Conservation (phyloP, 2,113 vertebrate genomes). For the Grammomys surdaster region DNA sequence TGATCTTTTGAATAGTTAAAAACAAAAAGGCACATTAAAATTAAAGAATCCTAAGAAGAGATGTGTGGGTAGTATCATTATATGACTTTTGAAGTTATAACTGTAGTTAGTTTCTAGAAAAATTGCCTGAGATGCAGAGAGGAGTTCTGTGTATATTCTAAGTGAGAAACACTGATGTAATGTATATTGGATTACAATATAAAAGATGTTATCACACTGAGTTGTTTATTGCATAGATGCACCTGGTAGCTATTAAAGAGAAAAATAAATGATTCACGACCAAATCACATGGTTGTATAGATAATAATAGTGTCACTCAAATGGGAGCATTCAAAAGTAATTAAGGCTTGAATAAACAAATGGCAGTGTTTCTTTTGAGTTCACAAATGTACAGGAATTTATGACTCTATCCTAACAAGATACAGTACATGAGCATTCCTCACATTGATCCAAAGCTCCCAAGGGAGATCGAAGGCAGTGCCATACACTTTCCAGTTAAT, state of each 20-base stretch:
- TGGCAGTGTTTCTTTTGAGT: neutral
- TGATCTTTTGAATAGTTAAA: neutral
- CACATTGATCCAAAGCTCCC: neutral
- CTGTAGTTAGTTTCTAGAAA: neutral
- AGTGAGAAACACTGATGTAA: neutral
- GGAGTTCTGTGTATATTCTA: neutral
- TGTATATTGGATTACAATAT: neutral
- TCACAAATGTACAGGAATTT: neutral
- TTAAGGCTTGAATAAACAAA: neutral
- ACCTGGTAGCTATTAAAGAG: neutral
- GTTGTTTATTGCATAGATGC: neutral
- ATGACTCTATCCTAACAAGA: neutral
- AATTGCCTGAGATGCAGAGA: neutral
- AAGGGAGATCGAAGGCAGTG: neutral
- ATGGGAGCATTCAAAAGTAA: neutral
- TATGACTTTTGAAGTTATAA: neutral
- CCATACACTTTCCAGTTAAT: neutral
- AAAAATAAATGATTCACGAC: neutral
- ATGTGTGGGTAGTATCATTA: rapidly evolving
- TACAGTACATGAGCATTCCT: neutral
- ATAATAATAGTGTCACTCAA: neutral
- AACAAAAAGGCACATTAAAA: neutral
- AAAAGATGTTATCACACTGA: neutral
- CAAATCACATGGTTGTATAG: neutral
- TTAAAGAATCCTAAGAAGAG: neutral